A percentile compares a stretch with the other conserved stretches of the same genome.
Conservation (phyloP, 2,888 invertebrate species). For the Teinopalpus imperialis region DNA sequence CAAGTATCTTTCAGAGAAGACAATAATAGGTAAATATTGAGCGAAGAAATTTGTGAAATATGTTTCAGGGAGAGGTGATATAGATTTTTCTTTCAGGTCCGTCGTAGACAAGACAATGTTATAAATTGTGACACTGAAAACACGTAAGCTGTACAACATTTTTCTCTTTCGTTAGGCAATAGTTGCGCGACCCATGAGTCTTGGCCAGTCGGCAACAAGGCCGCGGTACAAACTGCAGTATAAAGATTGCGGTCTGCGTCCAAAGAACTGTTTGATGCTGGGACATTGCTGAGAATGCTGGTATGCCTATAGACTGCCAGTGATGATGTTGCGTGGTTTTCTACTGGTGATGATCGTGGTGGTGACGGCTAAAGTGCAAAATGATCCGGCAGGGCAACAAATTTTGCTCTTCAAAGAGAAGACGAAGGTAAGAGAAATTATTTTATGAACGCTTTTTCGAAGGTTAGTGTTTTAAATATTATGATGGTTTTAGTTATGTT, state of each 20-base stretch:
- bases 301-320: conserved; percentile 4
- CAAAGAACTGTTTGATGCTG: conserved; percentile 11
- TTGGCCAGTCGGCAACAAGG: conserved; percentile 34
- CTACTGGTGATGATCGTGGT: conserved; percentile 29
- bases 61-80: too few species aligned
- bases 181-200: conserved; percentile 23
- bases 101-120: conserved; percentile 7
- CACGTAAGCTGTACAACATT: conserved; percentile 26
- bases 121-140: conserved; percentile 26
- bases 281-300: conserved; percentile 22
- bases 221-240: conserved; percentile 32
- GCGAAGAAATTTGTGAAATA: too few species aligned
- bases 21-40: too few species aligned
- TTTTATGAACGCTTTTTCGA: too few species aligned
- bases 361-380: conserved; percentile 31
- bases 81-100: conserved; percentile 22
- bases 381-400: conserved; percentile 48
- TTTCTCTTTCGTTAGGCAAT: conserved; percentile 30
- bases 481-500: too few species aligned
- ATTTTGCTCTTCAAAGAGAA: conserved; percentile 50
- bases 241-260: conserved; percentile 30
- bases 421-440: conserved; percentile 40
- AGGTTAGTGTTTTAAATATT: too few species aligned
- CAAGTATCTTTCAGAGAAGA: too few species aligned
- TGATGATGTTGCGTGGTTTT: conserved; percentile 27